phyloP scores from a whole-genome alignment of 2,113 vertebrate species.

The Eidolon helvum region DNA sequence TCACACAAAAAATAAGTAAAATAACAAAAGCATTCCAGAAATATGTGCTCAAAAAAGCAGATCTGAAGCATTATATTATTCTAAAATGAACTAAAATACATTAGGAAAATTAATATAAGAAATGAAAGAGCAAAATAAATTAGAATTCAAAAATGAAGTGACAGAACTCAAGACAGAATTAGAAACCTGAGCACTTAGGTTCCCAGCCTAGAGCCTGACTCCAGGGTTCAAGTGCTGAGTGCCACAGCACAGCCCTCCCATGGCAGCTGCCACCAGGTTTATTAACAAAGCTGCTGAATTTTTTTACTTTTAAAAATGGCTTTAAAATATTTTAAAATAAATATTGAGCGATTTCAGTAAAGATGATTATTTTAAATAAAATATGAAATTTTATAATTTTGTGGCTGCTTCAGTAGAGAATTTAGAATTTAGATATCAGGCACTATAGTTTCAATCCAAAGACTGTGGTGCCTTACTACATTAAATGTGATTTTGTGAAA shows the following conservation, averaged over 20 bases:
- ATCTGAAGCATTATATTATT: neutral
- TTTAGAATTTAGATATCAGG: slow-evolving; percentile 26
- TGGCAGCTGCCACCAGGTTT: neutral
- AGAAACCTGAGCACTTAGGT: neutral
- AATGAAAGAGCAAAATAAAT: slow-evolving; percentile 7
- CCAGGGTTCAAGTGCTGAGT: neutral
- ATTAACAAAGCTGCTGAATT: neutral
- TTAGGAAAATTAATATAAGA: neutral
- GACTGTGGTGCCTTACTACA: neutral
- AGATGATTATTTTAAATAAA: slow-evolving; percentile 2
- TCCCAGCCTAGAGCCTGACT: neutral
- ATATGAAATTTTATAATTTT: neutral
- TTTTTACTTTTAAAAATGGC: neutral
- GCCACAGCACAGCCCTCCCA: neutral
- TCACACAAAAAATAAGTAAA: slow-evolving; percentile 14
- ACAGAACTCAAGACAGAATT: neutral
- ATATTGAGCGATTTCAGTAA: neutral
- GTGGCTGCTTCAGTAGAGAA: neutral
- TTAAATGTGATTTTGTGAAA: neutral
- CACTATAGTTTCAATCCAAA: neutral
- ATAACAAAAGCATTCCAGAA: neutral
- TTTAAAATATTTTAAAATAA: slow-evolving; percentile 40
- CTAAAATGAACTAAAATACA: neutral
- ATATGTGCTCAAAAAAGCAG: neutral
- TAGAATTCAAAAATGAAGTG: neutral